These are phyloP conservation scores for Streptopelia turtur DNA, from an alignment of 2,797 vertebrate species.

Conservation along the genomic window DNA sequence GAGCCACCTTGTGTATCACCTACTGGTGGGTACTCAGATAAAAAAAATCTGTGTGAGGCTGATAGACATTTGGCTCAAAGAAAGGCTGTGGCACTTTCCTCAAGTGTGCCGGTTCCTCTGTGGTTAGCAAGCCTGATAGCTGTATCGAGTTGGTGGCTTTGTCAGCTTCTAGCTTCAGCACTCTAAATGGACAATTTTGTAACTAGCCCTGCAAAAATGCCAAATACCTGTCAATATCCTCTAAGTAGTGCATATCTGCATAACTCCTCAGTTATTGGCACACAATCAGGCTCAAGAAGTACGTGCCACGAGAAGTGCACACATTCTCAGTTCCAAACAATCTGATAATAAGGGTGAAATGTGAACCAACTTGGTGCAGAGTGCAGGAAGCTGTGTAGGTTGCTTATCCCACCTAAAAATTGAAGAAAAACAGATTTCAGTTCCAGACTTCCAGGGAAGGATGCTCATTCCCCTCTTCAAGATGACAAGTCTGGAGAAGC, in stretches of 20 bases:
- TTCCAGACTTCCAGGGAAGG: background rate
- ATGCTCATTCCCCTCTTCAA: background rate
- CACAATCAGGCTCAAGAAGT: background rate
- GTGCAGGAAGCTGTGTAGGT: background rate
- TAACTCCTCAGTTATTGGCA: background rate
- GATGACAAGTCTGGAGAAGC: background rate
- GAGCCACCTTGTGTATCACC: background rate
- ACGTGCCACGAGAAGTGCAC: rapidly evolving
- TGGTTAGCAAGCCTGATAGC: background rate
- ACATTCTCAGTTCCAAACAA: background rate
- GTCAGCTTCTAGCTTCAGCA: background rate
- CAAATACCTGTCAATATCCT: background rate
- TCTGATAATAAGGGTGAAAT: background rate
- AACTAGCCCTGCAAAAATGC: background rate
- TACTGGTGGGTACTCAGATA: background rate
- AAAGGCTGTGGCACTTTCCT: background rate
- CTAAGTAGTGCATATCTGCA: background rate
- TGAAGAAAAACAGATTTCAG: background rate
- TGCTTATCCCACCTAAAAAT: background rate
- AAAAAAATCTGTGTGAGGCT: background rate
- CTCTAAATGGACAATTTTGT: background rate
- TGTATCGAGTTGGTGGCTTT: background rate
- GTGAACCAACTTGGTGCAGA: background rate
- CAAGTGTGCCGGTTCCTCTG: background rate
- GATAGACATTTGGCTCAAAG: background rate